Evolutionary conservation across 2,888 invertebrate species (phyloP).

Genomic region (Parnassius smintheus): DNA sequence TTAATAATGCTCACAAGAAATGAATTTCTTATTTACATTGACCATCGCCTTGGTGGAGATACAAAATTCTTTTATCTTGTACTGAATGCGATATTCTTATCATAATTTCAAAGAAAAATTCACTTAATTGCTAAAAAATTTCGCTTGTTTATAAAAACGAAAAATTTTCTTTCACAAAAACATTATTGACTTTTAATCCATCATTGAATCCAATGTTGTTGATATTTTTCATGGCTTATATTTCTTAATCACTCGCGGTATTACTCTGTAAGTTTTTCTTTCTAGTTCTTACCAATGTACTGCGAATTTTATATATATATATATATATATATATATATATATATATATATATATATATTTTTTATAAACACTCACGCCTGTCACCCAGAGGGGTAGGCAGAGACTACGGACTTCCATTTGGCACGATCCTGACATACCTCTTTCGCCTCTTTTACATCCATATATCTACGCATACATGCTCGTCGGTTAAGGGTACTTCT

Average conservation of each 20-base stretch:
- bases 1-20: conserved; percentile 50
- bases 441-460: too few species aligned
- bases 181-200: conserved; percentile 31
- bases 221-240: conserved; percentile 1
- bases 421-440: too few species aligned
- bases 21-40: conserved; percentile 66
- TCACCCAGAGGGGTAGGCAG: too few species aligned
- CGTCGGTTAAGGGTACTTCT: too few species aligned
- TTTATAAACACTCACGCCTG: too few species aligned
- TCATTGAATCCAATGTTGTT: conserved; percentile 10
- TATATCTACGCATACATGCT: too few species aligned
- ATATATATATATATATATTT: too few species aligned
- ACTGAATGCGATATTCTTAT: conserved; percentile 67
- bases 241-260: neutral
- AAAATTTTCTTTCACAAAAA: conserved; percentile 30
- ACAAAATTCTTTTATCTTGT: conserved; percentile 63
- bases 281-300: neutral
- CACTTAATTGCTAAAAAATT: conserved; percentile 61
- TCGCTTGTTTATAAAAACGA: conserved; percentile 33
- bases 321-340: too few species aligned
- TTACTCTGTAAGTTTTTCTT: neutral
- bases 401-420: too few species aligned
- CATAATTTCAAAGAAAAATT: conserved; percentile 60
- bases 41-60: conserved; percentile 55
- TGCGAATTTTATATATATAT: too few species aligned